phyloP scores from a whole-genome alignment of 2,113 vertebrate species.

The Recurvirostra avosetta region DNA sequence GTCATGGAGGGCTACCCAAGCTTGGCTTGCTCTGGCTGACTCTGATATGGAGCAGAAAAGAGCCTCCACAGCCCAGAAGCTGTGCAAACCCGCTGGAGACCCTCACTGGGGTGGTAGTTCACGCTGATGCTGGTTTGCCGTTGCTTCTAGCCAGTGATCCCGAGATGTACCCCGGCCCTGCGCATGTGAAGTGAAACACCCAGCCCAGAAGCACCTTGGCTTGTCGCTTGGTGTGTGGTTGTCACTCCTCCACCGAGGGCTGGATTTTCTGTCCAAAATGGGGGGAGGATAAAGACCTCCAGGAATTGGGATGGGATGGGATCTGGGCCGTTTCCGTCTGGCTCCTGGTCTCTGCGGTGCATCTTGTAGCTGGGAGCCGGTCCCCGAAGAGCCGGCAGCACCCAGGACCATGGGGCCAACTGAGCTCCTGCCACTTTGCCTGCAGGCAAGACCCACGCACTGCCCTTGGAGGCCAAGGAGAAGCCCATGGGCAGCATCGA shows the following conservation, averaged over 20 bases:
- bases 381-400: background rate
- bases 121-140: background rate
- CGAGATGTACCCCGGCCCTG: background rate
- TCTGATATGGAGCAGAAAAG: background rate
- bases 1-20: background rate
- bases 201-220: background rate
- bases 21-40: background rate
- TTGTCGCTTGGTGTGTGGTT: background rate
- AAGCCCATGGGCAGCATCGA: conserved; percentile 79
- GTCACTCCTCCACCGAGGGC: rapidly evolving
- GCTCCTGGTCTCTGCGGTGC: background rate
- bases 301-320: background rate
- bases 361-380: background rate
- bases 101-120: background rate
- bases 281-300: background rate
- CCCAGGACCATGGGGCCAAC: rapidly evolving
- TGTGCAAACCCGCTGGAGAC: background rate
- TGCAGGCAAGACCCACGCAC: conserved; percentile 78
- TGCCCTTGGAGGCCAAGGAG: conserved; percentile 82
- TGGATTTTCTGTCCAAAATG: background rate
- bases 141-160: background rate
- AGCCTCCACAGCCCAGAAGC: background rate
- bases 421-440: background rate
- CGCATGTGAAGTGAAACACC: background rate
- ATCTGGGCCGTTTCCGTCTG: too few species aligned